phyloP scores from a whole-genome alignment of 2,113 vertebrate genomes.

The Nycticryphes semicollaris region DNA sequence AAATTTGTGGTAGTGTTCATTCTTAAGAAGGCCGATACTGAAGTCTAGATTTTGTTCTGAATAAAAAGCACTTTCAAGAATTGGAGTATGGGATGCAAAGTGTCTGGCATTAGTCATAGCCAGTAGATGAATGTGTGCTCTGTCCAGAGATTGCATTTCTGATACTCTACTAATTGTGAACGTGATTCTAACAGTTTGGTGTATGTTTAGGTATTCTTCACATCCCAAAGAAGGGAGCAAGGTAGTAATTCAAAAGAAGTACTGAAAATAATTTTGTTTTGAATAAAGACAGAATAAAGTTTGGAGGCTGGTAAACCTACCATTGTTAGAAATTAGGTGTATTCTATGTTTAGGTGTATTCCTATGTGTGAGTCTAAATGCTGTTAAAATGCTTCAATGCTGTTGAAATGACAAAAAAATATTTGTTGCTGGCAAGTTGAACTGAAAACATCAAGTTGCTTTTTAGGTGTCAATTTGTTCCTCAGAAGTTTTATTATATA shows the following conservation, averaged over 20 bases:
- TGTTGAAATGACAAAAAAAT: neutral
- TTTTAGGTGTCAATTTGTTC: neutral
- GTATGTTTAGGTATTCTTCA: neutral
- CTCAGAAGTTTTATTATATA: fast-evolving
- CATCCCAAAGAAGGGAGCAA: neutral
- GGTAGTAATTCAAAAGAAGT: neutral
- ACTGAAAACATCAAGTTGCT: neutral
- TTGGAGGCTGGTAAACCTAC: neutral
- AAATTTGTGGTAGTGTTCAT: neutral
- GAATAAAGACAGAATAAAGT: neutral
- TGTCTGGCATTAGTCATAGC: neutral
- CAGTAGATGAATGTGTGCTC: neutral
- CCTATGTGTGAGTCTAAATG: neutral
- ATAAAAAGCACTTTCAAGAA: neutral
- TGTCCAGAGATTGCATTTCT: neutral
- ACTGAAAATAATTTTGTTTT: neutral
- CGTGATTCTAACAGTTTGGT: neutral
- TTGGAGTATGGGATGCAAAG: neutral
- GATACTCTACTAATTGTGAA: neutral
- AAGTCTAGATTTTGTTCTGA: neutral
- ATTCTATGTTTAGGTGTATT: neutral
- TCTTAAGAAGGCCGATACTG: neutral
- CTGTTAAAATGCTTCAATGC: neutral
- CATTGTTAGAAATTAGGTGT: neutral
- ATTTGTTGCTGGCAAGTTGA: neutral